Evolutionary conservation across 2,113 vertebrate genomes (phyloP).

Genomic region (Nothobranchius furzeri): DNA sequence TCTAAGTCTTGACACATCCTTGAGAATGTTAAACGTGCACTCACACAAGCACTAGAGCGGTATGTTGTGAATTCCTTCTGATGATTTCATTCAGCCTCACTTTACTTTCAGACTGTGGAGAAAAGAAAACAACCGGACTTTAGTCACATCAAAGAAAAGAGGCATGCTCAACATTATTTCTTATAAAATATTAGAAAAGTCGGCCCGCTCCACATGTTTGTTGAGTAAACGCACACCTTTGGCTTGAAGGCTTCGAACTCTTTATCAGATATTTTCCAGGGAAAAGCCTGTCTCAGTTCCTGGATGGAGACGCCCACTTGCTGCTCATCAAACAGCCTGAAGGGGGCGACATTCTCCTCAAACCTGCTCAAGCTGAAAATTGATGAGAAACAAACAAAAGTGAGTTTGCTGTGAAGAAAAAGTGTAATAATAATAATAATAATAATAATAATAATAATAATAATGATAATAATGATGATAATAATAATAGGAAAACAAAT

Average conservation of each 20-base stretch:
- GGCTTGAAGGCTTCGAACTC: constrained; percentile 67
- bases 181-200: neutral
- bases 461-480: too few relatives aligned
- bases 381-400: neutral
- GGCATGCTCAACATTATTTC: too few relatives aligned
- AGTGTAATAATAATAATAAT: too few relatives aligned
- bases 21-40: constrained; percentile 34
- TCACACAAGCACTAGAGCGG: constrained; percentile 79
- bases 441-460: too few relatives aligned
- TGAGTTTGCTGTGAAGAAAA: too few relatives aligned
- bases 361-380: constrained; percentile 70
- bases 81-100: constrained; percentile 80
- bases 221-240: neutral
- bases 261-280: constrained; percentile 73
- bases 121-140: neutral
- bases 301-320: constrained; percentile 36
- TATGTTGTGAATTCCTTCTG: constrained; percentile 72
- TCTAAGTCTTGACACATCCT: neutral
- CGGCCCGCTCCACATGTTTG: too few relatives aligned
- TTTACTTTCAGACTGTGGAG: constrained; percentile 74
- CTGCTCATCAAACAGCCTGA: constrained; percentile 67
- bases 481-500: too few relatives aligned
- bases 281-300: constrained; percentile 38
- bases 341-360: constrained; percentile 74
- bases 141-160: neutral